A percentile compares a stretch with the other conserved stretches of the same genome.
Evolutionary conservation across 2,888 invertebrate species (phyloP).

Genomic region (Oxyteleia sp.): DNA sequence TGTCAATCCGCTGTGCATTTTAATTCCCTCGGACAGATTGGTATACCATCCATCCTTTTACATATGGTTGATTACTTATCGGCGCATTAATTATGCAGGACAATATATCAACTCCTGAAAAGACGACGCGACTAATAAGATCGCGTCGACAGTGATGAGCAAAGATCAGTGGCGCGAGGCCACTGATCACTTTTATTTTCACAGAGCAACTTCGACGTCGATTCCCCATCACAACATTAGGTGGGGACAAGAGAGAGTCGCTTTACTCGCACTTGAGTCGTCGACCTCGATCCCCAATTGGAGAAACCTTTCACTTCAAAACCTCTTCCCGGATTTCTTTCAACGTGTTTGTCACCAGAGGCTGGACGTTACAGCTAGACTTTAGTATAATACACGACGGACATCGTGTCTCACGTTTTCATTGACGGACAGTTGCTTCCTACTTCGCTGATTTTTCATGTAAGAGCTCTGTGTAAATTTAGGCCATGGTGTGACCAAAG

Average conservation of each 20-base stretch:
- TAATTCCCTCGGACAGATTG: neutral
- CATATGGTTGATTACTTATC: neutral
- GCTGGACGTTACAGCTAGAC: conserved; percentile 63
- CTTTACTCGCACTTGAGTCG: conserved; percentile 72
- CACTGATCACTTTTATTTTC: conserved; percentile 79
- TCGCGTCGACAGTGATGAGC: conserved; percentile 10
- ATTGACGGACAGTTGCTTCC: neutral
- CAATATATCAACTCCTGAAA: neutral
- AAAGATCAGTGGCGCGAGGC: conserved; percentile 80
- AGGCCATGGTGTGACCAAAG: conserved; percentile 27
- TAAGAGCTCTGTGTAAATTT: conserved; percentile 19
- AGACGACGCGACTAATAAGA: neutral
- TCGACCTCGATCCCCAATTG: conserved; percentile 85
- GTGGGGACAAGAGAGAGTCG: conserved; percentile 75
- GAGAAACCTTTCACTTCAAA: conserved; percentile 86
- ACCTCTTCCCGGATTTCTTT: conserved; percentile 83
- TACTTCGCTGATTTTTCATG: conserved; percentile 33
- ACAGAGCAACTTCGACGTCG: conserved; percentile 37
- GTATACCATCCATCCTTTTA: too few relatives aligned
- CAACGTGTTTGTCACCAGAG: conserved; percentile 74
- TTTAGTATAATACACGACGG: conserved; percentile 62
- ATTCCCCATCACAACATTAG: conserved; percentile 23
- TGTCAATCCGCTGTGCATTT: neutral
- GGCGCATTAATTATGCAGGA: neutral
- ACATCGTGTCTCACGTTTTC: conserved; percentile 51